Evolutionary conservation across 2,113 vertebrate genomes (phyloP), one percentile per base, ranked within the genome.

Genomic region (Cottus gobio): DNA sequence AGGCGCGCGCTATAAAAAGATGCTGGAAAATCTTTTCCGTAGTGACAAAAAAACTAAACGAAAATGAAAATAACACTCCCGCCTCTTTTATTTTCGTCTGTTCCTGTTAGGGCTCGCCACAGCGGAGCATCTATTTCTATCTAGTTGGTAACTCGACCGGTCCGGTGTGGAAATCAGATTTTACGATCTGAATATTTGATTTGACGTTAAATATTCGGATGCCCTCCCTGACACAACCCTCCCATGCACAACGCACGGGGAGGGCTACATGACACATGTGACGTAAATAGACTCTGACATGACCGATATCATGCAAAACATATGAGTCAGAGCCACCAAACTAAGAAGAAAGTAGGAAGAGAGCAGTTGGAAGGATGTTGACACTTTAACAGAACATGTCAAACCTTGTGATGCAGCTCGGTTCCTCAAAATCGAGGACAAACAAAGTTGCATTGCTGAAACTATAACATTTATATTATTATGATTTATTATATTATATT

Each of bases 221-320:
- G 20, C 48, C 16, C 20, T 50, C 20, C 7, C n/a, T 50, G 48
- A 22, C 20, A 22, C 46, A 50, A 16, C 42, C 42, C 42, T 16
- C 4, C 15, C 42, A 50, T 50, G 20, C 46, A 44, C 42, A 16
- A 44, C 42, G 42, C 42, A 20, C 46, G 7, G 46, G 46, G 46
- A 50, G 42, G 15, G 15, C 6, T 46, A 46, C 44, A 16, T 48
- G 69, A 52, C 31, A 65, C 37, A 46, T 37, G 46, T 52, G 31
- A 60, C 31, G 58, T 54, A 75, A 63, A 71, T 36, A 80, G 26
- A 71, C 36, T 56, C 10, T 42, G 10, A 10, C 58, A 37, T 46
- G 70, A 76, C 58, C n/a, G 37, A 52, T 16, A 70, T 79, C 79
- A 56, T 71, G 87, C 26, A 71, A 44, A 63, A 56, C 62, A 60